Evolutionary conservation across 2,797 vertebrate genomes (phyloP), one percentile per base, ranked within the genome.

Genomic region (Echeneis naucrates): DNA sequence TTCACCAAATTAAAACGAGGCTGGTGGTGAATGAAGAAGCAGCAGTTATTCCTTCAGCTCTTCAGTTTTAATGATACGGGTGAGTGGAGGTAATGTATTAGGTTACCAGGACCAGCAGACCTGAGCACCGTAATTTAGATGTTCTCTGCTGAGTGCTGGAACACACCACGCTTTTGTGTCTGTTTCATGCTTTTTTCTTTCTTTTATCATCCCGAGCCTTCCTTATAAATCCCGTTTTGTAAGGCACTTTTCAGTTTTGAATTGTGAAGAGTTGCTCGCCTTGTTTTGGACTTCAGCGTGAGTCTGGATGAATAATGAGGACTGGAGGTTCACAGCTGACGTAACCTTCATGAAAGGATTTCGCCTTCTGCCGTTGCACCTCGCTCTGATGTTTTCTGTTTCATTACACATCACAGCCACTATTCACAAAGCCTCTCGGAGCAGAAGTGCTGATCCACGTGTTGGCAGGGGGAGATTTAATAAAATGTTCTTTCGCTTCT

Each of bases 301-400:
- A 9, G 32, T 16, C 60, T 58, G 48, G 27, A 19, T 53, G 57
- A 68, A 62, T 56, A 77, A 81, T 56, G 33, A 50, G n/a, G n/a
- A 7, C 16, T 78, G 75, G 47, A 66, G 55, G 44, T 24, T 76
- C 66, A 1, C 38, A 42, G 74, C 80, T 68, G 82, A 78, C 12
- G 55, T 48, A 44, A 63, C 51, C 79, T 82, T 71, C 12, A 57
- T 80, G 78, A 81, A 81, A 87, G 85, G 79, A 90, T 87, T 87
- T 88, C 73, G 64, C 75, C 76, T 55, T 47, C 61, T 68, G 53
- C 65, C 81, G 48, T 56, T 85, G 82, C 62, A 55, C 62, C 64
- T 72, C 11, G 17, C 64, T 74, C 72, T 80, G 61, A 35, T 76
- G 60, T 75, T 86, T 81, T 81, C 70, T 74, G 62, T 83, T 78